Base-by-base conservation (phyloP, 2,888 invertebrate genomes). In the Sceliomorpha sp. region DNA sequence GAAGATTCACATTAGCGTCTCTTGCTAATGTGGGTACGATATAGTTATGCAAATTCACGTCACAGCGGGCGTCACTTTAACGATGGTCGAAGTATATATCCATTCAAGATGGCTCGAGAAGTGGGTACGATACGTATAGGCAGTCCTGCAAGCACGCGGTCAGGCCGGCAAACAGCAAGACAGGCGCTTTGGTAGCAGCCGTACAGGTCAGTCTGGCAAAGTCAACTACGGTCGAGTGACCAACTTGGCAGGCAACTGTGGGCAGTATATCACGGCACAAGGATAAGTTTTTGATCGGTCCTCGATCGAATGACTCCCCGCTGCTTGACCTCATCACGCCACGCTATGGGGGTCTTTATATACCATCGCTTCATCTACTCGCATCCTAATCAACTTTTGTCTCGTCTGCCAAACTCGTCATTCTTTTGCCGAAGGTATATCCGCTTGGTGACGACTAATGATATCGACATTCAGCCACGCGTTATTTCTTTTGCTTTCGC, bases 301-400 rank as follows among this genome's bases (percentile, higher is more conserved):
- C 72, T 74, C 73, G 75, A 75, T 79, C 79, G 77, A 74, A 73
- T 82, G 84, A 83, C 86, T 81, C 82, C 86, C 86, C 73, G 86
- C 84, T 84, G 86, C 73, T 85, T 86, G 86, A 86, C 86, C 86
- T 85, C 86, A 86, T 86, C 86, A 85, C 80, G 81, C 84, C 72
- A 81, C 86, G 80, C 86, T 78, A 83, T 86, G 82, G 86, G 86
- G 86, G 86, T 86, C 86, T 84, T 79, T 83, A 80, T 82, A 81
- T 79, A 79, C 79, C 80, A 78, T 62, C 70, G 73, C 78, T 78
- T 83, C 80, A 75, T 78, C 78, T 76, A 72, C 76, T 74, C 72
- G 79, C 76, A 76, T 82, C 80, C 85, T 83, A 84, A 85, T 85
- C 85, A 81, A 79, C 85, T 84, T 85, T 84, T 86, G 83, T 85